Base-by-base conservation (phyloP, 2,888 invertebrate genomes). In the Agrotis clavis region DNA sequence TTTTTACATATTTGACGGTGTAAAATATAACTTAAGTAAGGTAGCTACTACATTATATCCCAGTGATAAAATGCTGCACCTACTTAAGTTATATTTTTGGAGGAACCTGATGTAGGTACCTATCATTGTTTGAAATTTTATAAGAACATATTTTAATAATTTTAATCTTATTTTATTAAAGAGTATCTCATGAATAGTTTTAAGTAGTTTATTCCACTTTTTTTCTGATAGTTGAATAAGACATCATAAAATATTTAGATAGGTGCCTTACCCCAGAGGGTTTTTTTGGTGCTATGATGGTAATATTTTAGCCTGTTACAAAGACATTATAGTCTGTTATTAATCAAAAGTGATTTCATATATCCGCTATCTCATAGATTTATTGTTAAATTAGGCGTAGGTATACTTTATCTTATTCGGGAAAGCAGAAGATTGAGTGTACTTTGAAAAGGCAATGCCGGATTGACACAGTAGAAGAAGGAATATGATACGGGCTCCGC, bases 1-100 rank as follows among this genome's bases (percentile, higher is more conserved):
- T 86, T 84, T 76, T 83, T 92, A 72, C 85, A 88, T 51, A 88
- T 87, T 66, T 88, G 79, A 74, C 19, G 53, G n/a, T 48, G 16
- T 45, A 9, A 16, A 25, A 19, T n/a, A 14, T 68, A 48, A 14
- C 1, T 2, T 41, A 41, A 41, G 41, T 41, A 41, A 41, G 41
- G 41, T 41, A 41, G 41, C 41, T 11, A 41, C 41, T 41, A 25
- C 25, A 25, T 25, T 25, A 41, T 41, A 41, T 41, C 41, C 41
- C 9, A 41, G 11, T 41, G 9, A 41, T 41, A 41, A 41, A 41
- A 41, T 11, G 41, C 41, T 11, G 41, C 41, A 35, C 0, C 35
- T 41, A 41, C 41, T 41, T 41, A 41, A 41, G 41, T 41, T 41
- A 41, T 41, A 41, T 41, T 9, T 41, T 41, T 50, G 11, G 35